Conservation (phyloP, 2,888 invertebrate genomes). For the Digitonthophagus gazella region DNA sequence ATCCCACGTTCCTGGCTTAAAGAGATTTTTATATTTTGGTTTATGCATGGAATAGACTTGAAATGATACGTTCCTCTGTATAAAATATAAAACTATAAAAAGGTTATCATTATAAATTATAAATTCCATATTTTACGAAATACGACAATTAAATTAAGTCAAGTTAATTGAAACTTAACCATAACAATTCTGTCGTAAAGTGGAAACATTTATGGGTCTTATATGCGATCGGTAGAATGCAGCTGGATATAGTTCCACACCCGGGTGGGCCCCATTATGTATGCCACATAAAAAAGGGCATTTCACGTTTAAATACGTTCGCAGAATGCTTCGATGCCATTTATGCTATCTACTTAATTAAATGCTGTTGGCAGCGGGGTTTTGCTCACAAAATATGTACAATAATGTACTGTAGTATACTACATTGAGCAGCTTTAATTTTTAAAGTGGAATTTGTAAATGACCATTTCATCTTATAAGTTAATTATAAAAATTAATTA, state of each 20-base stretch:
- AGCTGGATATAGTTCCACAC: not conserved
- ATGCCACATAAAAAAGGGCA: not conserved
- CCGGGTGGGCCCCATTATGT: not conserved
- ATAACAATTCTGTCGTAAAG: not conserved
- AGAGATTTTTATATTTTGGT: not conserved
- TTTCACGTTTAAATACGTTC: not conserved
- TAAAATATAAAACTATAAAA: not conserved
- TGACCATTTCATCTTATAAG: too few species aligned
- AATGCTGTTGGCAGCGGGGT: not conserved
- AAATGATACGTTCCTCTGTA: too few species aligned
- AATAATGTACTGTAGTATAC: not conserved
- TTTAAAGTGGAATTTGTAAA: too few species aligned
- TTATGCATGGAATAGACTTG: not conserved
- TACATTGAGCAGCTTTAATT: too few species aligned
- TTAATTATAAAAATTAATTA: too few species aligned
- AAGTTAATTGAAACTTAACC: not conserved
- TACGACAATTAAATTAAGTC: not conserved
- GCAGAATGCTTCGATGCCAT: not conserved
- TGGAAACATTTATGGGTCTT: not conserved
- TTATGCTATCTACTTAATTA: not conserved
- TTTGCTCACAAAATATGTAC: not conserved
- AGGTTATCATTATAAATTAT: too few species aligned
- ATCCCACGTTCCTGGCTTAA: not conserved
- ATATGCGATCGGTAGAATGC: not conserved
- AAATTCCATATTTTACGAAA: too few species aligned